Base-by-base conservation (phyloP, 1,140 invertebrate genomes). In the Danaus melanippus region DNA sequence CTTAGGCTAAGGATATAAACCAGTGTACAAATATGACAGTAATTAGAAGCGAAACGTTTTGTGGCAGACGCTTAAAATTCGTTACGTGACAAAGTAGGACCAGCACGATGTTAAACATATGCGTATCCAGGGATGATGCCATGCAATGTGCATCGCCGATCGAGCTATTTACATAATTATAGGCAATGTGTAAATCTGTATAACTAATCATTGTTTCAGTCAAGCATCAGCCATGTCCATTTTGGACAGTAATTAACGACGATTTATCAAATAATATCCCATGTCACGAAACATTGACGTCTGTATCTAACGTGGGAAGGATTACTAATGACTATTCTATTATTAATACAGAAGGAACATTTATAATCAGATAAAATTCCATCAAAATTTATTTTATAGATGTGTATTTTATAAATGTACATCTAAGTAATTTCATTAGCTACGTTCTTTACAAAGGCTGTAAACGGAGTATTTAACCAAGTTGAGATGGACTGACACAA, bases 121-220 rank as follows among this genome's bases (percentile, higher is more conserved):
- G 53, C 58, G 42, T 58, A 61, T 61, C 53, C 60, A 46, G 56
- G 67, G 62, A 51, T 58, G 62, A 60, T 60, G 59, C 53, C 46
- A 49, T 52, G 62, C 58, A 55, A 44, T 40, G 58, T 64, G 60
- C 58, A 60, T 64, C 63, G 56, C 58, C 60, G 65, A 67, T 64
- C 68, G 69, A 58, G 69, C 66, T 64, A 78, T 79, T 82, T 79
- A 73, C 79, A 79, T 79, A 82, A 81, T 79, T 76, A 72, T 70
- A 67, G 69, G 64, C 62, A 58, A 67, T 69, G 68, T 60, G 66
- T 60, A 57, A 47, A 65, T 64, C 68, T 56, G 69, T 74, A 74
- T 62, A 68, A 67, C 66, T 72, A 73, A 79, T 78, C 68, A 72
- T 66, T 72, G 68, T 76, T 74, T 79, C 69, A 72, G 67, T 53